Conservation (phyloP, 2,113 vertebrate genomes). For the Hyperopisus bebe region DNA sequence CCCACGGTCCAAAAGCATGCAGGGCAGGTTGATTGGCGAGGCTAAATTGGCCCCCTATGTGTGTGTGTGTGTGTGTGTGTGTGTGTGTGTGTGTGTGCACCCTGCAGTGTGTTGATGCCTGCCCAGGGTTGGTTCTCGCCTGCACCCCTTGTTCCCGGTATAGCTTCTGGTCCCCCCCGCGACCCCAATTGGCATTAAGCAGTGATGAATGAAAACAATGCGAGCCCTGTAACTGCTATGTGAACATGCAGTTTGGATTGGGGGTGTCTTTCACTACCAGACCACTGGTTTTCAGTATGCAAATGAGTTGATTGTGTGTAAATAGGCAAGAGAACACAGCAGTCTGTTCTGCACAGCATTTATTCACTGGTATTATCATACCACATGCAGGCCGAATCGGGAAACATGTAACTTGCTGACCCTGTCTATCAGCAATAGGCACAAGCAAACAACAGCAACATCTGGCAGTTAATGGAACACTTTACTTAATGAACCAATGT, state of each 20-base stretch:
- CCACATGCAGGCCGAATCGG: not conserved
- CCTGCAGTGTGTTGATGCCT: too few species aligned
- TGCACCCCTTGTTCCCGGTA: too few species aligned
- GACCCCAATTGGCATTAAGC: too few species aligned
- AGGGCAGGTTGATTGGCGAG: too few species aligned
- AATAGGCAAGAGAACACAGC: not conserved
- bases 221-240: not conserved
- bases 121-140: too few species aligned
- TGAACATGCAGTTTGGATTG: not conserved
- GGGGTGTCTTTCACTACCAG: not conserved
- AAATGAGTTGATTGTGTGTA: not conserved
- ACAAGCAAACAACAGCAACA: not conserved
- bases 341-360: not conserved
- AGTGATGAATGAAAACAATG: not conserved
- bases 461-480: not conserved
- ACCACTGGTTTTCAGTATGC: not conserved
- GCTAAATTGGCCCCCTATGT: too few species aligned
- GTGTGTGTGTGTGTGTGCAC: too few species aligned
- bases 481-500: not conserved
- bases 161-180: too few species aligned
- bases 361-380: not conserved
- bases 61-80: too few species aligned
- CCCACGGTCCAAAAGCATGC: too few species aligned
- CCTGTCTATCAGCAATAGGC: not conserved
- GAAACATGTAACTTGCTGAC: not conserved